Percentiles rank a stretch among this genome's conserved stretches.
Evolutionary conservation across 2,888 invertebrate species (phyloP).

Genomic region (Hypomecis punctinalis): DNA sequence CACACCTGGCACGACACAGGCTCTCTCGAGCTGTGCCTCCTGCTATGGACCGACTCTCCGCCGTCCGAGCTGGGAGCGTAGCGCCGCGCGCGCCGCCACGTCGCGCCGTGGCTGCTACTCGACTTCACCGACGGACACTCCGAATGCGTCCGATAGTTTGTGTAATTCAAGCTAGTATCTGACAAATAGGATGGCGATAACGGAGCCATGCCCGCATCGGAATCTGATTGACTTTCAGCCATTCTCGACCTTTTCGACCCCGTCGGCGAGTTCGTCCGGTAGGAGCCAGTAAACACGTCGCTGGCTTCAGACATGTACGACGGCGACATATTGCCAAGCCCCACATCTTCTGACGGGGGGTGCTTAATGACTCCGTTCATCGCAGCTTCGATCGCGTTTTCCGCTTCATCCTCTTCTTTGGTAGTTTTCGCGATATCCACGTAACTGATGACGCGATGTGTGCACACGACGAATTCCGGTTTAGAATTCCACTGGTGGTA

Average conservation of each 20-base stretch:
- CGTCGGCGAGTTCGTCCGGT: constrained; percentile 56
- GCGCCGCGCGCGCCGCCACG: constrained; percentile 57
- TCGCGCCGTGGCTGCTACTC: constrained; percentile 61
- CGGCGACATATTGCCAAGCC: constrained; percentile 58
- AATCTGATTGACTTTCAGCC: constrained; percentile 43
- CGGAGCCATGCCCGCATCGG: neutral
- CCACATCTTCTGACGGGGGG: constrained; percentile 51
- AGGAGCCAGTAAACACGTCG: constrained; percentile 45
- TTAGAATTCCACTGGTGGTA: constrained; percentile 98
- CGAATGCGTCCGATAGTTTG: constrained; percentile 4
- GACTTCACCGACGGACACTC: constrained; percentile 70
- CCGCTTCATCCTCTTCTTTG: constrained; percentile 62
- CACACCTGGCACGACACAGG: constrained; percentile 46
- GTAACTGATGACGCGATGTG: constrained; percentile 94
- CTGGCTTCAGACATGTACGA: constrained; percentile 64
- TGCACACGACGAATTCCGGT: constrained; percentile 98
- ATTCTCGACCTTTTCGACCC: constrained; percentile 20
- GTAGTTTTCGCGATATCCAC: constrained; percentile 88
- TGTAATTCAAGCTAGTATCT: constrained; percentile 2
- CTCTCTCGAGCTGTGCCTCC: constrained; percentile 58
- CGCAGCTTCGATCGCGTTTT: constrained; percentile 50
- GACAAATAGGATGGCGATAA: constrained; percentile 12
- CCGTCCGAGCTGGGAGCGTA: constrained; percentile 75
- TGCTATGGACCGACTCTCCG: constrained; percentile 87
- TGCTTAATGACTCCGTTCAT: constrained; percentile 48